Base-by-base conservation (phyloP, 2,797 vertebrate species). In the Hypotaenidia okinawae region DNA sequence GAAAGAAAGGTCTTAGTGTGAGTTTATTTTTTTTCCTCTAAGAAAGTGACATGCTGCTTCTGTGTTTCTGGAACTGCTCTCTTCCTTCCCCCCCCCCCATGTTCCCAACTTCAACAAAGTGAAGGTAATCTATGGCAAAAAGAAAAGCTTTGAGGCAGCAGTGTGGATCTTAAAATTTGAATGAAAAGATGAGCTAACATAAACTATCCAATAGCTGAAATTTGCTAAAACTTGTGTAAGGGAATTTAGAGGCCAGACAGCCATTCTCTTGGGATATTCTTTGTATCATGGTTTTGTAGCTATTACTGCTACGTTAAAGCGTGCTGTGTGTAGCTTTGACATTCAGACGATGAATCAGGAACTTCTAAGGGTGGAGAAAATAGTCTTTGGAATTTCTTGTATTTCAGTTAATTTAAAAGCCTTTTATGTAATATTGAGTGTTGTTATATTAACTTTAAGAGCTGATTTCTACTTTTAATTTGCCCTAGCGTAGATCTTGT, bases 1-100 rank as follows among this genome's bases (percentile, higher is more conserved):
- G 16, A n/a, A 87, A 78, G 41, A 58, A 25, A 28, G 61, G 77
- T 12, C 33, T 35, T 17, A 79, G 4, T 67, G 30, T 89, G 22
- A 74, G 86, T n/a, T 55, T 18, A 47, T 47, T 47, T 80, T 84
- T 13, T 91, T 89, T 62, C 39, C 11, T 49, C 70, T 28, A 5
- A 32, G 78, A 67, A 77, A 63, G 21, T 15, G 17, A 2, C 5
- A 11, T 13, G 3, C 73, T 94, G 90, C 13, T 87, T 68, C 30
- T 32, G 14, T 2, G 1, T 70, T 12, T 81, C 81, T 75, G 67
- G 33, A 91, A 61, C 16, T n/a, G 4, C 18, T 11, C 8, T 55
- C 1, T 43, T 10, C 52, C 30, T 12, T 21, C 3, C 4, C 51
- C n/a, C 14, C 24, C 3, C 5, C 6, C 32, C 1, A 3, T 55